phyloP scores from a whole-genome alignment of 2,888 invertebrate species.

The Heliconius sara region DNA sequence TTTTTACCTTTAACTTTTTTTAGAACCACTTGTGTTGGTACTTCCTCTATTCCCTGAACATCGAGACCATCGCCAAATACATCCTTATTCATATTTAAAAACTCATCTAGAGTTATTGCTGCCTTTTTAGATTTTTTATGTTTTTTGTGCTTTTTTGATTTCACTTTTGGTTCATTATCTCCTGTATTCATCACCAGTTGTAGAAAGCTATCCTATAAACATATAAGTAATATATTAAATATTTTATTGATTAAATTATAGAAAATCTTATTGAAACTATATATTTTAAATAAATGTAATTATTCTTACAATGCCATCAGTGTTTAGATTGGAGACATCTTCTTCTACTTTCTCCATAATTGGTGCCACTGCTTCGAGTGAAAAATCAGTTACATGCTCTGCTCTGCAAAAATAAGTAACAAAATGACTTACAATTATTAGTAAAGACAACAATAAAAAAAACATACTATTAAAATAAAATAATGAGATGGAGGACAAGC shows the following conservation, averaged over 20 bases:
- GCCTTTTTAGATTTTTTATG: constrained; percentile 77
- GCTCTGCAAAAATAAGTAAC: constrained; percentile 56
- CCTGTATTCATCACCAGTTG: constrained; percentile 67
- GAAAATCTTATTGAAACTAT: not conserved
- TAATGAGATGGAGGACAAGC: no score
- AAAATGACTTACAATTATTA: not conserved
- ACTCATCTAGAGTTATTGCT: constrained; percentile 78
- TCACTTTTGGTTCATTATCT: constrained; percentile 56
- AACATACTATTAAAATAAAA: no score
- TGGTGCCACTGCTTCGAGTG: constrained; percentile 76
- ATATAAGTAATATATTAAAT: not conserved
- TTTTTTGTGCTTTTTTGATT: constrained; percentile 75
- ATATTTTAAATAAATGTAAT: not conserved
- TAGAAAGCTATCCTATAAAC: constrained; percentile 71
- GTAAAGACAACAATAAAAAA: no score
- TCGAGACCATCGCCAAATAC: constrained; percentile 78
- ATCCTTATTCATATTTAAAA: constrained; percentile 79
- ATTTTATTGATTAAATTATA: not conserved
- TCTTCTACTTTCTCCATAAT: constrained; percentile 69
- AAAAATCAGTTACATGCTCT: constrained; percentile 67
- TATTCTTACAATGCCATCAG: constrained; percentile 29
- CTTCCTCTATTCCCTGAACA: constrained; percentile 77
- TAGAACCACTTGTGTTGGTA: constrained; percentile 70
- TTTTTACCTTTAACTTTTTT: constrained; percentile 70
- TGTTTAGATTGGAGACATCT: constrained; percentile 18